Percentiles rank a stretch among this genome's conserved stretches.
Conservation (phyloP, 2,797 vertebrate genomes). For the Chaetophractus vellerosus region DNA sequence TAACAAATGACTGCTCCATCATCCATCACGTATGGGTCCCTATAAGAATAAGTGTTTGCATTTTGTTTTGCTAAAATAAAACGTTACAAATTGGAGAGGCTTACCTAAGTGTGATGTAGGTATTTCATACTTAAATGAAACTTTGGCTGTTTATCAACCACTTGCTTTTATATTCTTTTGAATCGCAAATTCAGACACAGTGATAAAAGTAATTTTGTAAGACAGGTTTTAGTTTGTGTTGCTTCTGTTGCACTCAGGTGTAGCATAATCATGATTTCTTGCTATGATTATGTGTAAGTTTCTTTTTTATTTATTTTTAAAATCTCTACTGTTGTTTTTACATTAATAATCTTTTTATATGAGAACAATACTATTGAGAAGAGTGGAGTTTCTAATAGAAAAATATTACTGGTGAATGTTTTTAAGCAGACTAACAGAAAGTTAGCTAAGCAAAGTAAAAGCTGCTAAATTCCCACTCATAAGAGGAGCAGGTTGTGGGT, state of each 20-base stretch:
- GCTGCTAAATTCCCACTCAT: slow-evolving; percentile 24
- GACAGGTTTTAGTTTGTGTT: slow-evolving; percentile 67
- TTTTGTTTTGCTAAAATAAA: slow-evolving; percentile 69
- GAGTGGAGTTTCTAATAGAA: slow-evolving; percentile 34
- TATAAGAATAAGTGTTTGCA: slow-evolving; percentile 65
- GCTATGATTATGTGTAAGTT: not conserved
- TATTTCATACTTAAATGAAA: slow-evolving; percentile 63
- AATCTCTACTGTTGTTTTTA: slow-evolving; percentile 62
- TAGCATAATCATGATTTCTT: slow-evolving; percentile 28
- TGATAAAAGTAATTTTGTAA: slow-evolving; percentile 74
- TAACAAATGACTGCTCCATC: slow-evolving; percentile 67
- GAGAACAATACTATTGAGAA: slow-evolving; percentile 47
- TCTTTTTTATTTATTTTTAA: slow-evolving; percentile 51
- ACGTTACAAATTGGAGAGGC: slow-evolving; percentile 69
- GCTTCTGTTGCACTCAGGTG: not conserved
- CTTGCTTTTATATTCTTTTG: slow-evolving; percentile 75
- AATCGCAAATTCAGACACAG: slow-evolving; percentile 52
- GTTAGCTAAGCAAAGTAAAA: slow-evolving; percentile 59
- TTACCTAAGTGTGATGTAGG: slow-evolving; percentile 20
- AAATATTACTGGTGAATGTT: slow-evolving; percentile 29
- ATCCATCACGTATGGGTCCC: slow-evolving; percentile 41
- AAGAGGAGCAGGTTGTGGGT: slow-evolving; percentile 14
- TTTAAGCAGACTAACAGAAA: slow-evolving; percentile 58
- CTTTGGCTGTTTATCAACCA: slow-evolving; percentile 66
- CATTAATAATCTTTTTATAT: slow-evolving; percentile 39